Evolutionary conservation across 2,113 vertebrate species (phyloP), one percentile per base, ranked within the genome.

Genomic region (Poeciliopsis occidentalis): DNA sequence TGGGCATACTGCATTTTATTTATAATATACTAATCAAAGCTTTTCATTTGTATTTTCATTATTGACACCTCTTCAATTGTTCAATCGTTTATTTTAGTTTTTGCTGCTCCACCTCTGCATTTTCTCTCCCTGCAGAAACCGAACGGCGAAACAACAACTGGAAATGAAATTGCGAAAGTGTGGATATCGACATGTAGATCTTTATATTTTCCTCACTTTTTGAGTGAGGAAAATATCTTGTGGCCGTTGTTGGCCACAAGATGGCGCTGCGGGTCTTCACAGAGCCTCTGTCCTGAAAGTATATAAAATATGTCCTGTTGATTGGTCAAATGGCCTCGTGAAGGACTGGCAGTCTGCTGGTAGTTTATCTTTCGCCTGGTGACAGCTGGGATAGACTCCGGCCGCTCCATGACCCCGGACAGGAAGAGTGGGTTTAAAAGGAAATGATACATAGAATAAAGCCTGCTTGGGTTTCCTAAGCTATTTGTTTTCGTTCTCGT

Each of bases 161-260:
- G 17, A 47, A 47, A 47, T 47, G 4, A 41, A 41, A 41, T 15
- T 4, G 44, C 5, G 1, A 47, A 19, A 47, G 5, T 47, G 7
- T 47, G 44, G 13, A 17, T 19, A 17, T 15, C 6, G 17, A 47
- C 44, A 19, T 15, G 17, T 19, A 54, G 2, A 57, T 57, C 2
- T 57, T 11, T 1, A 8, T 19, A 8, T 54, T 54, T 24, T 24
- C 22, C n/a, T 24, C n/a, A 8, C 8, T 8, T 24, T 54, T 54
- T 54, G 51, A 8, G 51, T 27, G 27, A 27, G 27, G 27, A 27
- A 27, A 27, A 27, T 27, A 27, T 27, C 27, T 27, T 24, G 3
- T 1, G 1, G 34, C 27, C 47, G 60, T 4, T 29, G 70, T 24
- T 0, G 12, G 1, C 86, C 93, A 92, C 88, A 80, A 84, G 93